Evolutionary conservation across 2,888 invertebrate genomes (phyloP), one percentile per base, ranked within the genome.

Genomic region (Heliconius charithonia): DNA sequence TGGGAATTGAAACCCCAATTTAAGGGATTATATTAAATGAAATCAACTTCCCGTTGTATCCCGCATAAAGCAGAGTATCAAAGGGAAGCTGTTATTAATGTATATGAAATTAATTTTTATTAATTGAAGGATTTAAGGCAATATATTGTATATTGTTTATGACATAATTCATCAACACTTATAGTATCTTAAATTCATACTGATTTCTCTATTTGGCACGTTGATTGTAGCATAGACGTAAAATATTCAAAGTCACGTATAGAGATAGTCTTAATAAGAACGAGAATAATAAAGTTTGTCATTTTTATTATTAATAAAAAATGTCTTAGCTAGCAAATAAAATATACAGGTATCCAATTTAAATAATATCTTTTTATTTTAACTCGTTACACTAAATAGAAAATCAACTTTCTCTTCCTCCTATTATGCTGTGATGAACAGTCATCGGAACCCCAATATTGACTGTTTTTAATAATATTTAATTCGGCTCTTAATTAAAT

Each of bases 321-420:
- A 16, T 45, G 3, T 69, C n/a, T 12, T 22, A 67, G 13, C 9
- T 16, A 25, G n/a, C 13, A n/a, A 12, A 41, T 69, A 25, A 69
- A 41, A n/a, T 37, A 37, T 37, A 37, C 13, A 32, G n/a, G 22
- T 59, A 59, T 67, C 16, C 12, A 29, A n/a, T 22, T 56, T 9
- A 51, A 51, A 51, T 51, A 22, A 51, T 51, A 22, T 51, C 22
- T 71, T 56, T 29, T 71, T 71, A n/a, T 56, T 71, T 29, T 56
- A 12, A 56, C 22, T 45, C 4, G 41, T 71, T 29, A 59, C 27
- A 75, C 71, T 67, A 65, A 62, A 66, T 75, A 72, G 71, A 6
- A 66, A 77, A 67, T 66, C 59, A 66, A 76, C 80, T 78, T 80
- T 80, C 80, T 74, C 66, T 67, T 74, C 32, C 56, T 45, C 29